These are phyloP conservation scores for Cricetomys ansorgei DNA, from an alignment of 2,113 vertebrate genomes.

Conservation along the genomic window DNA sequence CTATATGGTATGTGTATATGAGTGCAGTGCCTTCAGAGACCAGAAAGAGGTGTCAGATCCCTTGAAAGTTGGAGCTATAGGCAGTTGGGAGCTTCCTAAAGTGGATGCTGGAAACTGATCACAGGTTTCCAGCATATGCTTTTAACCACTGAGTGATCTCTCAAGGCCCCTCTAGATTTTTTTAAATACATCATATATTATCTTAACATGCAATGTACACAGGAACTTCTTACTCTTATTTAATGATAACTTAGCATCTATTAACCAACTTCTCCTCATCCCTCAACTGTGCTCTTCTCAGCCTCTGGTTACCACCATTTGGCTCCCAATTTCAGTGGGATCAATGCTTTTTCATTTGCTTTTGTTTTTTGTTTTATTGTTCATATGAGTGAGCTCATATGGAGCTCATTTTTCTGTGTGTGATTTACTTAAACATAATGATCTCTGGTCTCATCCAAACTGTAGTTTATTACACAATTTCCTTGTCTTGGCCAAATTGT, in stretches of 20 bases:
- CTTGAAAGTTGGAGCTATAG: too few relatives aligned
- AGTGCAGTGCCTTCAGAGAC: too few relatives aligned
- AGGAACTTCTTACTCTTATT: neutral
- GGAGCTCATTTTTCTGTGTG: neutral
- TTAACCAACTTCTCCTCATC: neutral
- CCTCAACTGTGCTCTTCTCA: too few relatives aligned
- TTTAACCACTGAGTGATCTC: too few relatives aligned
- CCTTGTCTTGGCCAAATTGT: neutral
- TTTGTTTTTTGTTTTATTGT: neutral
- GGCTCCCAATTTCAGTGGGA: neutral
- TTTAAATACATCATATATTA: neutral
- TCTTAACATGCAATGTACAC: neutral
- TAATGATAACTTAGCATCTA: neutral
- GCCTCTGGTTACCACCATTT: neutral
- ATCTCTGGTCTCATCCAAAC: neutral
- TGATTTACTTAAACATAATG: neutral
- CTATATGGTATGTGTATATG: too few relatives aligned
- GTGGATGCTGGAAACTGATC: too few relatives aligned
- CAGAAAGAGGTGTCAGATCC: too few relatives aligned
- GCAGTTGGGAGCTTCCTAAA: too few relatives aligned
- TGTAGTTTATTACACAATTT: neutral
- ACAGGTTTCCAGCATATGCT: too few relatives aligned
- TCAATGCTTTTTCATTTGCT: neutral
- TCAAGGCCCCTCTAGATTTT: neutral
- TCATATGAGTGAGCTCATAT: neutral